Evolutionary conservation across 2,797 vertebrate genomes (phyloP).

Genomic region (Ispidina picta): DNA sequence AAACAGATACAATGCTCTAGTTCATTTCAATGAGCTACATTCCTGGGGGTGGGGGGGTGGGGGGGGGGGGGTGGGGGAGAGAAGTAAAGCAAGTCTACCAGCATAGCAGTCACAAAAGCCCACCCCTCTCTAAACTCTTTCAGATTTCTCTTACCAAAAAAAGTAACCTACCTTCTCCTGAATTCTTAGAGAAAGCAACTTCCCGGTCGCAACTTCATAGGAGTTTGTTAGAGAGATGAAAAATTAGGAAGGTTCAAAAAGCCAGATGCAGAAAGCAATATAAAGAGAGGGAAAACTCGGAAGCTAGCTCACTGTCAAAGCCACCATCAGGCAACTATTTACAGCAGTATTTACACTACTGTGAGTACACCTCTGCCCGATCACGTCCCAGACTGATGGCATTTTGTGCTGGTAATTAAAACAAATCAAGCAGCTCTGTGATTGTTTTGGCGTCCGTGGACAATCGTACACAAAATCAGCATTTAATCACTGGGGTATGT

Average conservation of each 20-base stretch:
- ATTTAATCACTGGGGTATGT: slow-evolving; percentile 93
- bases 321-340: slow-evolving; percentile 95
- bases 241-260: slow-evolving; percentile 87
- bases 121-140: slow-evolving; percentile 80
- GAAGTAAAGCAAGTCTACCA: slow-evolving; percentile 80
- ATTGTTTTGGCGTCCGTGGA: slow-evolving; percentile 98
- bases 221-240: slow-evolving; percentile 90
- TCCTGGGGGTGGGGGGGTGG: slow-evolving; percentile 61
- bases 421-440: slow-evolving; percentile 97
- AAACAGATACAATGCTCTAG: slow-evolving; percentile 84
- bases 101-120: slow-evolving; percentile 78
- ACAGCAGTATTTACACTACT: slow-evolving; percentile 94
- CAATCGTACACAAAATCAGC: slow-evolving; percentile 97
- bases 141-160: slow-evolving; percentile 77
- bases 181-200: slow-evolving; percentile 90
- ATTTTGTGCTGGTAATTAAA: slow-evolving; percentile 98
- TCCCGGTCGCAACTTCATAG: slow-evolving; percentile 91
- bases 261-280: slow-evolving; percentile 86
- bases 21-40: slow-evolving; percentile 80
- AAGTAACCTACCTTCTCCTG: slow-evolving; percentile 95
- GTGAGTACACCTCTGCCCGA: slow-evolving; percentile 91
- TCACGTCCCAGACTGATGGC: slow-evolving; percentile 95
- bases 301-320: slow-evolving; percentile 95
- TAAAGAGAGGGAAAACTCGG: slow-evolving; percentile 88
- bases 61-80: too few relatives aligned